Percentiles rank a stretch among this genome's conserved stretches.
Conservation (phyloP, 2,888 invertebrate genomes). For the Ypsolopha sequella region DNA sequence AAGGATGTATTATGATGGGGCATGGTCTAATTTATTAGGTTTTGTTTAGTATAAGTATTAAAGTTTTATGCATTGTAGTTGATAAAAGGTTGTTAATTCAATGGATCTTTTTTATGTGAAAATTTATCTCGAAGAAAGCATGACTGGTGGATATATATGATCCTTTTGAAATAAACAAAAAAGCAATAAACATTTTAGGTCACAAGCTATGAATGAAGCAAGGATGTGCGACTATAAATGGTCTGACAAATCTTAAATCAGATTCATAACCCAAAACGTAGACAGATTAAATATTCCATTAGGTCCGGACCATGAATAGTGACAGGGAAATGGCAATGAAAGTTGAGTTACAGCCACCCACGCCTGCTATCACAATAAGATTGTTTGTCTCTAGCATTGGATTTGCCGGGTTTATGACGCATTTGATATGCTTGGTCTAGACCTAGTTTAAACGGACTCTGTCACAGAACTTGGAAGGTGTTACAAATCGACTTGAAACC, state of each 20-base stretch:
- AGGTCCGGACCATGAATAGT: neutral
- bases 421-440: neutral
- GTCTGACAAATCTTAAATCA: neutral
- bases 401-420: conserved; percentile 1
- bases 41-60: neutral
- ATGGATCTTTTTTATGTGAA: too few relatives aligned
- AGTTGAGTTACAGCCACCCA: conserved; percentile 3
- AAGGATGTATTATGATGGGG: neutral
- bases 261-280: neutral
- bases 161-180: too few relatives aligned
- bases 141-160: too few relatives aligned
- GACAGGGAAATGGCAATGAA: conserved; percentile 5
- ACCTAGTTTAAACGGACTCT: too few relatives aligned
- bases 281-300: neutral
- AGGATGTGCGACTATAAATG: too few relatives aligned
- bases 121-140: too few relatives aligned
- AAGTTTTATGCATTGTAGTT: too few relatives aligned
- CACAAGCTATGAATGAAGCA: too few relatives aligned
- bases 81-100: too few relatives aligned
- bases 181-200: too few relatives aligned
- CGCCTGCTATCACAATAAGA: neutral
- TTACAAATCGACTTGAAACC: too few relatives aligned
- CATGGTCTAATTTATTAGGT: neutral
- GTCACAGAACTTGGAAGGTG: too few relatives aligned
- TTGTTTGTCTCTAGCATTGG: neutral